Evolutionary conservation across 2,888 invertebrate genomes (phyloP), one percentile per base, ranked within the genome.

Genomic region (Clunio marinus): DNA sequence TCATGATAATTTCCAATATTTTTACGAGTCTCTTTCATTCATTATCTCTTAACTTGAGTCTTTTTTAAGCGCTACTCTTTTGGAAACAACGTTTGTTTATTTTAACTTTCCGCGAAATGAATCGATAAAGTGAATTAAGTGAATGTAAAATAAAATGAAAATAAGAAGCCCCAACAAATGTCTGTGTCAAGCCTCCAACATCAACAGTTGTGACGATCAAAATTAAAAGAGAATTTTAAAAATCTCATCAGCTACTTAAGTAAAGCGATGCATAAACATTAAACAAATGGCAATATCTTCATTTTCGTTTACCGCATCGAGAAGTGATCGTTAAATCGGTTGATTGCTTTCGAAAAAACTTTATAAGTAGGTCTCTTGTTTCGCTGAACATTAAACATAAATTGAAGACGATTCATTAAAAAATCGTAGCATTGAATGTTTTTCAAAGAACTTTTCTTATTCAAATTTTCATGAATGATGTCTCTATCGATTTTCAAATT

Each of bases 211-310:
- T n/a, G n/a, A n/a, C 32, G 32, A 32, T 7, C 4, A 8, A 32
- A 32, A 32, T 32, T 32, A 8, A 27, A 22, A 57, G 24, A 57
- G 17, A 62, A 41, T 24, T 5, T 22, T 24, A 37, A 62, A 15
- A 62, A 62, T 62, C 62, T 62, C 62, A 62, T 62, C 62, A 62
- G 41, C 62, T 62, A 41, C 62, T 62, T 62, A 62, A 62, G 41
- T 37, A 62, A 62, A 62, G 28, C 41, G 62, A 62, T 37, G 62
- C 62, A 62, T 62, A 62, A 62, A 41, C 62, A 62, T 62, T 62
- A 62, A 62, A n/a, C 28, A 62, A 62, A 62, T 41, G 41, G 62
- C 62, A 62, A 62, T 41, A 20, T 41, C 41, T 41, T 62, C 41
- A 37, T 41, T 62, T 62, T 62, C 62, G n/a, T 32, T 37, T 15